These are phyloP conservation scores for Andricus curvator DNA, from an alignment of 2,888 invertebrate species.

Conservation along the genomic window DNA sequence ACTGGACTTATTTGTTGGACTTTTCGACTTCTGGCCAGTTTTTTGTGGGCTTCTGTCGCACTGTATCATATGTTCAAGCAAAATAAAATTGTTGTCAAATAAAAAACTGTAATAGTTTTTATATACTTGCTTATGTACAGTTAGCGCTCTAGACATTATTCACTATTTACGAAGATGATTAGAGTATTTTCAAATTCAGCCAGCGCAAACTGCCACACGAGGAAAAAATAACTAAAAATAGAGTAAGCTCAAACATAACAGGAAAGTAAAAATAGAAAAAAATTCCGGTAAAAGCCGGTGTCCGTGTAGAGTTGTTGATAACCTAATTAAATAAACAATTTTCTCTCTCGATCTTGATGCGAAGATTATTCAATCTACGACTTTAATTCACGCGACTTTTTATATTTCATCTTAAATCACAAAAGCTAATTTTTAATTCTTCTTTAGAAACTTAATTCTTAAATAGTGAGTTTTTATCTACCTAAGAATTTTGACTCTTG, in stretches of 20 bases:
- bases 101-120: no score
- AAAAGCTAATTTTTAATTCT: no score
- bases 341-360: neutral
- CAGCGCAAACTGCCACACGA: neutral
- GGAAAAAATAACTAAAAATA: neutral
- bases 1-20: no score
- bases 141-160: neutral
- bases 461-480: no score
- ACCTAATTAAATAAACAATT: neutral
- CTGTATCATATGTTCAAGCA: no score
- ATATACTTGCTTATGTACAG: neutral
- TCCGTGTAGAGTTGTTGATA: neutral
- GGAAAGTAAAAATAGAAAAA: neutral
- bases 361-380: neutral
- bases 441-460: no score
- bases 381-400: neutral
- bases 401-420: neutral
- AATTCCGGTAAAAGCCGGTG: neutral
- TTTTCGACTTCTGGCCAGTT: no score
- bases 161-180: conserved; percentile 5
- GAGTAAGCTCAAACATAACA: neutral
- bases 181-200: conserved; percentile 8
- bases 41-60: no score
- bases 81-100: no score
- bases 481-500: no score